A percentile compares a stretch with the other conserved stretches of the same genome.
Conservation (phyloP, 2,113 vertebrate species). For the Neotragus moschatus region DNA sequence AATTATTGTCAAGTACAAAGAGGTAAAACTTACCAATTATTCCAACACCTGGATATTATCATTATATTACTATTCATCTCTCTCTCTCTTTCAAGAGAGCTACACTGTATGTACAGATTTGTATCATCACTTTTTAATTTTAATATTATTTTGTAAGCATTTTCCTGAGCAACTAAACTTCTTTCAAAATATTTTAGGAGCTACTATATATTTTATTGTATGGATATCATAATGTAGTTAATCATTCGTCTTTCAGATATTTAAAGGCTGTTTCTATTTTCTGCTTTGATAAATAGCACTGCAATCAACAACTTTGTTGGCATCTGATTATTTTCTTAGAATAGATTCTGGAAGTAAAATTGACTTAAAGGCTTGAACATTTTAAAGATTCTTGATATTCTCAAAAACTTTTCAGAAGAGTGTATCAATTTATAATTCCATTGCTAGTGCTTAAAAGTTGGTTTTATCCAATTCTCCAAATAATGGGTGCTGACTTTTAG, state of each 20-base stretch:
- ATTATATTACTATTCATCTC: background rate
- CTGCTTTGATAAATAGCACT: slow-evolving; percentile 3
- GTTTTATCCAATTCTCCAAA: background rate
- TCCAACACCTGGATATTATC: background rate
- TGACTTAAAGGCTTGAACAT: background rate
- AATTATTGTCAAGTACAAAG: background rate
- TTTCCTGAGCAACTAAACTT: slow-evolving; percentile 21
- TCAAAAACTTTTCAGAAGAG: background rate
- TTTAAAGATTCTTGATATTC: background rate
- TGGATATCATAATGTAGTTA: background rate
- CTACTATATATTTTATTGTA: background rate
- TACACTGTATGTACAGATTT: background rate
- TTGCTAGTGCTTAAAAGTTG: background rate
- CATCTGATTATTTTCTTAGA: slow-evolving; percentile 23
- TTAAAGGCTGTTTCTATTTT: background rate
- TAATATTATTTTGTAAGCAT: background rate
- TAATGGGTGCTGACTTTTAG: background rate
- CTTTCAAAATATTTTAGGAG: slow-evolving; percentile 12
- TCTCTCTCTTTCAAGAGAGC: background rate
- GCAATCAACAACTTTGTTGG: slow-evolving; percentile 17
- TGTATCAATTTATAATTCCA: background rate
- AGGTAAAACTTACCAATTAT: background rate
- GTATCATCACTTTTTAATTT: background rate
- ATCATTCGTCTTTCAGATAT: background rate
- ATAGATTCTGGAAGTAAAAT: slow-evolving; percentile 23